These are phyloP conservation scores for Oryzias dopingdopingensis DNA, from an alignment of 2,797 vertebrate genomes.

Conservation along the genomic window DNA sequence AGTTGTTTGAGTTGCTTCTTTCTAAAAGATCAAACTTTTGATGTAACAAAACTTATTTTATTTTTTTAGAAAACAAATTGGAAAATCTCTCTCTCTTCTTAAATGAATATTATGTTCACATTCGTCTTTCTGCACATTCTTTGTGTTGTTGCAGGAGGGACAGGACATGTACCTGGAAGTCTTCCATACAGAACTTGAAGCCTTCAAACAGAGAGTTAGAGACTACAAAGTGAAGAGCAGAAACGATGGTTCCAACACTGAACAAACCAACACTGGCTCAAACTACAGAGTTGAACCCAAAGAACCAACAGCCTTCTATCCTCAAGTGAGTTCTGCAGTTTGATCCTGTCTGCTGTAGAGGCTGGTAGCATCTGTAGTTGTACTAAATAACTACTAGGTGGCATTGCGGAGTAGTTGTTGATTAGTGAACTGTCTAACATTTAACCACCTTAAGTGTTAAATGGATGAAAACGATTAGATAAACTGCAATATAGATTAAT, in stretches of 20 bases:
- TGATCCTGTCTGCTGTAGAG: background rate
- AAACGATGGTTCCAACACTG: conserved; percentile 62
- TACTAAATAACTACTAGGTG: conserved; percentile 10
- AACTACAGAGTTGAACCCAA: conserved; percentile 70
- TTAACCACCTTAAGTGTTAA: too few relatives aligned
- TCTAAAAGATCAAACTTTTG: too few relatives aligned
- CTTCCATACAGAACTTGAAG: conserved; percentile 91
- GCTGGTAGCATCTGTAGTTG: conserved; percentile 18
- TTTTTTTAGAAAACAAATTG: too few relatives aligned
- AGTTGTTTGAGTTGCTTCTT: too few relatives aligned
- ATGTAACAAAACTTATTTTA: too few relatives aligned
- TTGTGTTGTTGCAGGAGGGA: conserved; percentile 76
- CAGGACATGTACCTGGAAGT: conserved; percentile 93
- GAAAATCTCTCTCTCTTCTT: too few relatives aligned
- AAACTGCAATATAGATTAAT: too few relatives aligned
- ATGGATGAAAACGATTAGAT: too few relatives aligned
- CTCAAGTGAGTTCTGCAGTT: conserved; percentile 74
- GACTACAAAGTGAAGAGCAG: conserved; percentile 61
- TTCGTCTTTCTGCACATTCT: too few relatives aligned
- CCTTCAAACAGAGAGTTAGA: conserved; percentile 89
- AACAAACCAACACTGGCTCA: conserved; percentile 39
- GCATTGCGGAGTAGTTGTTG: conserved; percentile 7
- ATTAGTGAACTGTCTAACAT: background rate
- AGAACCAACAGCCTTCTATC: conserved; percentile 79
- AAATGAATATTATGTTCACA: too few relatives aligned